Conservation (phyloP, 2,888 invertebrate genomes). For the Lomographa bimaculata region DNA sequence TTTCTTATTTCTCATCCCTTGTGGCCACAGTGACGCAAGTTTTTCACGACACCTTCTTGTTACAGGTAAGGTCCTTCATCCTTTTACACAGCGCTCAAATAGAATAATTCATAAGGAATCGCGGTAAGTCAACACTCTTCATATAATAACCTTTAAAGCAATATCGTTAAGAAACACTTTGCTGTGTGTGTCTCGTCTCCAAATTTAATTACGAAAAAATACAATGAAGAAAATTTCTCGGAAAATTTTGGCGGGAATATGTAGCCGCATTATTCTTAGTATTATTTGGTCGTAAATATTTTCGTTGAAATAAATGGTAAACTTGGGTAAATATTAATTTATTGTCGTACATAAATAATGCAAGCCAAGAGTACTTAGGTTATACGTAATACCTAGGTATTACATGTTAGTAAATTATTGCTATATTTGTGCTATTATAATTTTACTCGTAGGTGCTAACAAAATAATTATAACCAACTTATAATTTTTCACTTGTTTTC, state of each 20-base stretch:
- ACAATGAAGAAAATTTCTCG: slow-evolving; percentile 26
- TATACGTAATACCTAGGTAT: too few relatives aligned
- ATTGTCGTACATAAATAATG: slow-evolving; percentile 5
- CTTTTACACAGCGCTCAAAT: slow-evolving; percentile 40
- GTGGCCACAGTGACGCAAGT: slow-evolving; percentile 46
- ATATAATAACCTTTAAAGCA: slow-evolving; percentile 14
- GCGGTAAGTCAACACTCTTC: slow-evolving; percentile 27
- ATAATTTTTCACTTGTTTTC: too few relatives aligned
- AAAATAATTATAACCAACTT: too few relatives aligned
- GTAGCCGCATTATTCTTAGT: slow-evolving; percentile 33
- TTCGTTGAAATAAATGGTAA: slow-evolving; percentile 20
- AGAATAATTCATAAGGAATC: slow-evolving; percentile 37
- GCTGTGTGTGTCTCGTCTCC: slow-evolving; percentile 3
- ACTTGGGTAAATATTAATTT: slow-evolving; percentile 8
- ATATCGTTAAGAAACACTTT: slow-evolving; percentile 4
- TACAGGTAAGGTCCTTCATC: slow-evolving; percentile 63
- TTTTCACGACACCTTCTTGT: slow-evolving; percentile 57
- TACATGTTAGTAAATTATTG: too few relatives aligned
- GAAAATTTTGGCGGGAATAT: slow-evolving; percentile 27
- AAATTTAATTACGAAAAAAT: slow-evolving; percentile 36
- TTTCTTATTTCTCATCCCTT: slow-evolving; percentile 41
- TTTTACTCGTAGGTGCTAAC: too few relatives aligned
- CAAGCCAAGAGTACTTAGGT: too few relatives aligned
- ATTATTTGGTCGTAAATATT: slow-evolving; percentile 28
- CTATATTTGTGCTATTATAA: too few relatives aligned